Percentiles rank a stretch among this genome's conserved stretches.
Conservation (phyloP, 1,140 invertebrate genomes). For the Streblospio benedicti region DNA sequence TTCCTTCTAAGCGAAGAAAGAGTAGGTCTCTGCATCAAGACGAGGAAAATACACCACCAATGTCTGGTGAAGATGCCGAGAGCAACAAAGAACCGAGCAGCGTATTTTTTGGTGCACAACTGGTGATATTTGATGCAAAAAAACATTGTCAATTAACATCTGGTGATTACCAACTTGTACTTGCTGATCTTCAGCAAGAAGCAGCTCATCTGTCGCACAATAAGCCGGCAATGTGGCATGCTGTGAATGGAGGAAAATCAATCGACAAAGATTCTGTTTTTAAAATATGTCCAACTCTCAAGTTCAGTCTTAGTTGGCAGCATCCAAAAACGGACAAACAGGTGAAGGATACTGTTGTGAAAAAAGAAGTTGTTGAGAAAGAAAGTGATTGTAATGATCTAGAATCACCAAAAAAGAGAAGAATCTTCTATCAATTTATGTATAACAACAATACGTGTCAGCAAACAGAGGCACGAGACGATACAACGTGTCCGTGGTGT, state of each 20-base stretch:
- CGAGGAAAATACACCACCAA: too few species aligned
- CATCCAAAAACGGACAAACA: conserved; percentile 24
- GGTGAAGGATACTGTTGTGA: conserved; percentile 3
- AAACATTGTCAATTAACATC: conserved; percentile 74
- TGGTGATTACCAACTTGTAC: conserved; percentile 78
- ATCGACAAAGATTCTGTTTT: conserved; percentile 30
- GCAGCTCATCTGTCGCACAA: conserved; percentile 18
- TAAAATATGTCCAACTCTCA: conserved; percentile 66
- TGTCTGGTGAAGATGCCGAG: too few species aligned
- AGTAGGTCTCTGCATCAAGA: too few species aligned
- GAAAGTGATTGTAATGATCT: background rate
- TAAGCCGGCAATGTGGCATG: conserved; percentile 64
- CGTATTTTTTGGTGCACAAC: too few species aligned
- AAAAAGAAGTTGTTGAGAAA: background rate
- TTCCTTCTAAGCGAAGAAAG: too few species aligned
- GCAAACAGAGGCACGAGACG: conserved; percentile 85
- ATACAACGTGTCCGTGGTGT: conserved; percentile 91
- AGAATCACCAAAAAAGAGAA: conserved; percentile 31
- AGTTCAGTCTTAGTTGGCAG: conserved; percentile 74
- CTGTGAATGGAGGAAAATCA: conserved; percentile 55
- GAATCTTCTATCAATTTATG: conserved; percentile 90
- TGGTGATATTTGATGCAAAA: conserved; percentile 83
- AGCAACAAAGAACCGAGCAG: too few species aligned
- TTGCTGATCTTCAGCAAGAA: conserved; percentile 56
- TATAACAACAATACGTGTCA: conserved; percentile 90